Base-by-base conservation (phyloP, 2,113 vertebrate species). In the Argyrosomus japonicus region DNA sequence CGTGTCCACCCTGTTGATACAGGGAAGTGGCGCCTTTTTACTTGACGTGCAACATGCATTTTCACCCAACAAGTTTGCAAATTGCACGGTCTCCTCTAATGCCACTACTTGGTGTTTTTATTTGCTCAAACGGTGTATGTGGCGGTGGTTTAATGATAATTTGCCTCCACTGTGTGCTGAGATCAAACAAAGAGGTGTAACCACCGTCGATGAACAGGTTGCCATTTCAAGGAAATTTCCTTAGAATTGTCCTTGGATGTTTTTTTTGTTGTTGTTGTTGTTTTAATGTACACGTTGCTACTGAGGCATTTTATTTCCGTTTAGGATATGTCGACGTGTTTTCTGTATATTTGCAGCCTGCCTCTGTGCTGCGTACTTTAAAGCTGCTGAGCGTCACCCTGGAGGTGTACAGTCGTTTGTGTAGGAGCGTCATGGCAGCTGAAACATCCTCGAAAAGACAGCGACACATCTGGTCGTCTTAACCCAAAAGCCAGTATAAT, bases 11-110 rank as follows among this genome's bases (percentile, higher is more conserved):
- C 50, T 78, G 81, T 79, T 89, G 27, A 73, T 73, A 86, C 78
- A 71, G 88, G 80, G 84, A 94, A 94, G 91, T 95, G 94, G 94
- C 94, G 94, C 94, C 94, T 94, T 94, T 94, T 95, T 94, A 91
- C 93, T 95, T 93, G 84, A 14, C 45, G 25, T 14, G 63, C 45
- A 76, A 23, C 79, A 48, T 40, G 63, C 67, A 53, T 68, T 60
- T 65, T 50, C 23, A 8, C 2, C 18, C 36, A n/a, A 11, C 53
- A 19, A 45, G 54, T 68, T 68, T 14, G 32, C 45, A 47, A 19
- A 11, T 62, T 6, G 32, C 40, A 40, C 1, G 9, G 3, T 25
- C 4, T 53, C 29, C 1, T 63, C 2, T 6, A n/a, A 29, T 2
- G 6, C 19, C 0, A 4, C 19, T 1, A 5, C 23, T 51, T 25